Evolutionary conservation across 1,140 invertebrate species (phyloP).

Genomic region (Eriosoma lanigerum): DNA sequence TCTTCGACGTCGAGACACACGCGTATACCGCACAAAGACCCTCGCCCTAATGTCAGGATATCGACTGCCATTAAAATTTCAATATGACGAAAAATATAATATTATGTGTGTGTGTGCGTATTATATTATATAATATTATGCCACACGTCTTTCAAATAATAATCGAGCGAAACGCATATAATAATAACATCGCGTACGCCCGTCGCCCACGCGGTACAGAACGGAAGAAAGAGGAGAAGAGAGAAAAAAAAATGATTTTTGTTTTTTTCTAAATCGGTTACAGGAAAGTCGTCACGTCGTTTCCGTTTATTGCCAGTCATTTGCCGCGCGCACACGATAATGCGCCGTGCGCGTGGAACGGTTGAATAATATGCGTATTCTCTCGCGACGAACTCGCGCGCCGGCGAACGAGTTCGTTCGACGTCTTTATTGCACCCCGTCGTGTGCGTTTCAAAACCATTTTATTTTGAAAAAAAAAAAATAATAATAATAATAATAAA

Average conservation of each 20-base stretch:
- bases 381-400: constrained; percentile 2
- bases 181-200: neutral
- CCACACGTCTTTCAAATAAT: neutral
- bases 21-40: neutral
- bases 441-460: constrained; percentile 25
- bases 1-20: neutral
- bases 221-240: neutral
- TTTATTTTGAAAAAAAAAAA: no score
- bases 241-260: constrained; percentile 21
- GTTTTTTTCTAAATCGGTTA: constrained; percentile 46
- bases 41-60: constrained; percentile 8
- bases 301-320: constrained; percentile 51
- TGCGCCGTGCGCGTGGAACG: constrained; percentile 3
- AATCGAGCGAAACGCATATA: constrained; percentile 15
- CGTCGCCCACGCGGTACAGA: neutral
- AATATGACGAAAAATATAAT: constrained; percentile 4
- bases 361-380: constrained; percentile 18
- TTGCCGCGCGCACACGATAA: constrained; percentile 42
- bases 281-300: constrained; percentile 51
- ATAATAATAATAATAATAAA: no score
- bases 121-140: neutral
- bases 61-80: constrained; percentile 40
- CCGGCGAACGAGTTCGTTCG: constrained; percentile 23
- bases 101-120: neutral
- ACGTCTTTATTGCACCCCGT: constrained; percentile 39